Evolutionary conservation across 1,140 invertebrate species (phyloP).

Genomic region (Chymomyza costata): DNA sequence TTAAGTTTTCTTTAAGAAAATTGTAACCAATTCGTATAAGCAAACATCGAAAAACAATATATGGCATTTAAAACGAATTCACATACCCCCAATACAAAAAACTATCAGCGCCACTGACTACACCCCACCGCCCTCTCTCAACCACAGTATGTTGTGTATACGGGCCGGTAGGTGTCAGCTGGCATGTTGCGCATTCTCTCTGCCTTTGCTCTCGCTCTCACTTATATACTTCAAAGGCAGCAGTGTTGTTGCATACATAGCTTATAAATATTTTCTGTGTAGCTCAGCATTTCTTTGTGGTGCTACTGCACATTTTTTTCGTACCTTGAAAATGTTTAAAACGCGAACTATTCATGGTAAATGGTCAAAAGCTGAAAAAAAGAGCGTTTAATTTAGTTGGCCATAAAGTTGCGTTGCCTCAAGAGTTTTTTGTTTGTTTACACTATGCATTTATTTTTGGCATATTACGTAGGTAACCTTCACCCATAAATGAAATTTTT

Average conservation of each 20-base stretch:
- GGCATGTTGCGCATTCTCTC: background rate
- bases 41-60: no score
- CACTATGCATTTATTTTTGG: constrained; percentile 29
- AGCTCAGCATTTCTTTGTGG: constrained; percentile 38
- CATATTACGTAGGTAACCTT: constrained; percentile 64
- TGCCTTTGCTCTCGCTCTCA: constrained; percentile 9
- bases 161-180: no score
- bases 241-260: constrained; percentile 18
- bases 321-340: constrained; percentile 53
- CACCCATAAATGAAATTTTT: constrained; percentile 41
- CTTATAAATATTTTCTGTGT: constrained; percentile 28
- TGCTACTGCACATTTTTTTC: constrained; percentile 43
- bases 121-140: no score
- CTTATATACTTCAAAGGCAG: no score
- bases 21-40: no score
- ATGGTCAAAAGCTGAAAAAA: constrained; percentile 9
- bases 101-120: no score
- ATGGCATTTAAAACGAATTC: no score
- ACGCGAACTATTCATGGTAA: background rate
- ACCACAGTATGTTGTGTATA: no score
- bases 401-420: constrained; percentile 15
- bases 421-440: constrained; percentile 9
- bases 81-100: no score
- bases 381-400: constrained; percentile 23
- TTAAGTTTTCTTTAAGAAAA: no score